A percentile compares a stretch with the other conserved stretches of the same genome.
These are phyloP conservation scores for Furnarius figulus DNA, from an alignment of 2,113 vertebrate genomes.

Conservation along the genomic window DNA sequence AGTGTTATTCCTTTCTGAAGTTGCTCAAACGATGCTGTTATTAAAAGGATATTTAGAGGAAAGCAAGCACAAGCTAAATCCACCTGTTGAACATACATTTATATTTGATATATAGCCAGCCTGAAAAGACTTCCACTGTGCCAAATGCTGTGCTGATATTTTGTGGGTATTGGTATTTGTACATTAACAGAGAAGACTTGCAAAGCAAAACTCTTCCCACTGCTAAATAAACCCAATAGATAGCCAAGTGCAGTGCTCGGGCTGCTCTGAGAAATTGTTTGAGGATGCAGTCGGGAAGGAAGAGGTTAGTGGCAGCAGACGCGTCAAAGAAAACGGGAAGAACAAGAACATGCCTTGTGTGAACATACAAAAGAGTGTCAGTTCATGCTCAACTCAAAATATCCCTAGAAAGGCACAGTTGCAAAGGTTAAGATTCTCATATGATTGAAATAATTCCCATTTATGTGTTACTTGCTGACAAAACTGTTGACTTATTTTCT, in stretches of 20 bases:
- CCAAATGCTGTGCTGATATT: background rate
- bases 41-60: background rate
- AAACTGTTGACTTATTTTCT: constrained; percentile 44
- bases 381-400: background rate
- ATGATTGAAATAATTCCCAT: constrained; percentile 31
- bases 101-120: background rate
- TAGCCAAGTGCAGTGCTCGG: background rate
- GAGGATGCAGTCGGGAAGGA: background rate
- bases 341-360: constrained; percentile 3
- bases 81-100: background rate
- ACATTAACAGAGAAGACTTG: background rate
- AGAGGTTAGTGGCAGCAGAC: background rate
- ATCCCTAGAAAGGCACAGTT: constrained; percentile 25
- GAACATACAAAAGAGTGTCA: background rate
- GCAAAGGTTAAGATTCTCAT: constrained; percentile 34
- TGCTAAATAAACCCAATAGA: background rate
- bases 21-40: background rate
- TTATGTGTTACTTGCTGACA: constrained; percentile 33
- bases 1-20: background rate
- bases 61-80: background rate
- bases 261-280: background rate
- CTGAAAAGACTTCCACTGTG: background rate
- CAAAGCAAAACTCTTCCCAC: background rate
- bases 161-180: background rate
- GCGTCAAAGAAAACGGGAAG: background rate